These are phyloP conservation scores for Gobionotothen gibberifrons DNA, from an alignment of 2,797 vertebrate species.

Conservation along the genomic window DNA sequence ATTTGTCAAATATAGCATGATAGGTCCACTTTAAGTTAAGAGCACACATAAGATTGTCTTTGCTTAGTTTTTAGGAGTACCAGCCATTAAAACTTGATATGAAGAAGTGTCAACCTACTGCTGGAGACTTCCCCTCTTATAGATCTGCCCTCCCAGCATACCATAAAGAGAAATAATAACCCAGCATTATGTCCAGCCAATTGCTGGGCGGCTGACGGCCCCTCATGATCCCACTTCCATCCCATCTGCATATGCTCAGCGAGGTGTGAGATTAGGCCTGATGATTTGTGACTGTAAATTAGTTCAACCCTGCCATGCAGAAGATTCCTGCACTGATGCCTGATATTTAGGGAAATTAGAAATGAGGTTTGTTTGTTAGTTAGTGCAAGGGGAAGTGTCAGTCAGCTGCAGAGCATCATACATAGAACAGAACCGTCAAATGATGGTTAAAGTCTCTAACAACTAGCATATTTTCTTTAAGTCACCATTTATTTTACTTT, in stretches of 20 bases:
- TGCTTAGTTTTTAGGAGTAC: constrained; percentile 28
- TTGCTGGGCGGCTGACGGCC: constrained; percentile 31
- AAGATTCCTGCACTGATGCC: constrained; percentile 26
- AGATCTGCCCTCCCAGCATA: constrained; percentile 38
- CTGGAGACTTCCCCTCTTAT: constrained; percentile 15
- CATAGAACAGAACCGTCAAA: background rate
- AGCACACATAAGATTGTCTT: constrained; percentile 15
- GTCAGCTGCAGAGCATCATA: background rate
- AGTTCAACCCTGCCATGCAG: constrained; percentile 17
- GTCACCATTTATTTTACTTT: background rate
- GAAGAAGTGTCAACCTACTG: constrained; percentile 36
- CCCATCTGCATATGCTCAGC: constrained; percentile 56
- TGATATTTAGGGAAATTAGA: constrained; percentile 30
- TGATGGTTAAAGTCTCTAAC: background rate
- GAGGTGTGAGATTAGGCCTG: constrained; percentile 56
- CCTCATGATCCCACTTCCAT: constrained; percentile 21
- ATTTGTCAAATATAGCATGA: too few relatives aligned
- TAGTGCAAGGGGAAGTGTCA: constrained; percentile 1
- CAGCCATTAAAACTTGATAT: constrained; percentile 24
- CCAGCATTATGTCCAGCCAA: constrained; percentile 46
- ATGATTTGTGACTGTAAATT: constrained; percentile 50
- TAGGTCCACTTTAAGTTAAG: constrained; percentile 13
- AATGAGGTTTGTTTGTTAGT: background rate
- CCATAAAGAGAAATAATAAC: constrained; percentile 58
- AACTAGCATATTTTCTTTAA: background rate